Percentiles rank a stretch among this genome's conserved stretches.
Conservation (phyloP, 2,888 invertebrate genomes). For the Hirtodrosophila histrioides region DNA sequence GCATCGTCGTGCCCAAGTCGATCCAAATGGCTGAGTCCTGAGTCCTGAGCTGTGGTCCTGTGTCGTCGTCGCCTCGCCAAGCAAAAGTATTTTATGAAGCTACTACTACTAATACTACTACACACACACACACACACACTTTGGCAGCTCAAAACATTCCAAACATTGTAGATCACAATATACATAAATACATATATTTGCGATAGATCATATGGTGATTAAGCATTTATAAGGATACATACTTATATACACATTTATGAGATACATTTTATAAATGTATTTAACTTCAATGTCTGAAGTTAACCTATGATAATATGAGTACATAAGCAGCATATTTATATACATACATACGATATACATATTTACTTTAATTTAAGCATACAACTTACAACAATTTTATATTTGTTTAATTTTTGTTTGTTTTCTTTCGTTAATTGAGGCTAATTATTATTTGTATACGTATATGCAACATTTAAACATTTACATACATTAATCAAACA, state of each 20-base stretch:
- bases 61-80: constrained; percentile 48
- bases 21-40: constrained; percentile 84
- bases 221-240: constrained; percentile 50
- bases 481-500: constrained; percentile 41
- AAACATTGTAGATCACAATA: constrained; percentile 46
- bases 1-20: constrained; percentile 83
- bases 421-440: constrained; percentile 68
- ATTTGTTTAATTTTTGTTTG: constrained; percentile 62
- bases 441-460: constrained; percentile 61
- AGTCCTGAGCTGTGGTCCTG: constrained; percentile 1
- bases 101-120: constrained; percentile 57
- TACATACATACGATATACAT: constrained; percentile 23
- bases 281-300: constrained; percentile 41
- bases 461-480: constrained; percentile 20
- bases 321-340: constrained; percentile 60
- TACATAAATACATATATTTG: constrained; percentile 19
- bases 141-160: constrained; percentile 77
- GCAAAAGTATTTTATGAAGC: constrained; percentile 70
- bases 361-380: constrained; percentile 21
- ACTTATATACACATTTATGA: constrained; percentile 25
- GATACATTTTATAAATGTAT: constrained; percentile 82
- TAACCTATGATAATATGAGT: constrained; percentile 58
- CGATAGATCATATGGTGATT: constrained; percentile 31
- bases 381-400: constrained; percentile 14
- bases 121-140: constrained; percentile 41